A percentile compares a stretch with the other conserved stretches of the same genome.
Conservation (phyloP, 2,113 vertebrate genomes). For the Catharus fuscescens region DNA sequence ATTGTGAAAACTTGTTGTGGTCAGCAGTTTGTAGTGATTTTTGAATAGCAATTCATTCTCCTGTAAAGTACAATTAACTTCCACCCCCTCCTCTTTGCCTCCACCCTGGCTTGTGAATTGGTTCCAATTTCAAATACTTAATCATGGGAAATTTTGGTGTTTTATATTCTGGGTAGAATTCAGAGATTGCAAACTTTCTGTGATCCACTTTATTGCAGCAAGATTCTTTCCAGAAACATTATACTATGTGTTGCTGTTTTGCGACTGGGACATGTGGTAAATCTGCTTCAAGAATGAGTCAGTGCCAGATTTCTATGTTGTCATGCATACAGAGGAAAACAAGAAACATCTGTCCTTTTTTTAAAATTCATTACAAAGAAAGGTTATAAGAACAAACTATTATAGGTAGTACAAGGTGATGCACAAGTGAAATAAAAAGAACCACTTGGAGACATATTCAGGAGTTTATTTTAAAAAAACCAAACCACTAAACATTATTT, state of each 20-base stretch:
- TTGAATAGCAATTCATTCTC: neutral
- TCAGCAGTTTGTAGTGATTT: neutral
- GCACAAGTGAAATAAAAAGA: neutral
- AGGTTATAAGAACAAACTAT: constrained; percentile 18
- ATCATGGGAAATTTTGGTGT: neutral
- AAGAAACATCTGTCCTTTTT: constrained; percentile 61
- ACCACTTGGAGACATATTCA: neutral
- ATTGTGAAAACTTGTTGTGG: neutral
- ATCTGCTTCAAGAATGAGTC: constrained; percentile 12
- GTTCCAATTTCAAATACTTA: constrained; percentile 16
- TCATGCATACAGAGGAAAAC: constrained; percentile 48
- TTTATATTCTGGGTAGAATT: constrained; percentile 19
- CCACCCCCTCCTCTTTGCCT: neutral
- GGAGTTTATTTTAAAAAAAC: constrained; percentile 7
- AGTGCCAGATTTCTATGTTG: constrained; percentile 44
- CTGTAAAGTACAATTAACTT: neutral
- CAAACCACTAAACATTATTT: constrained; percentile 28
- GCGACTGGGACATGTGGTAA: constrained; percentile 33
- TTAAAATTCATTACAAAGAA: constrained; percentile 22
- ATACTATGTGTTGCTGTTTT: constrained; percentile 37
- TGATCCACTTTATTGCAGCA: constrained; percentile 37
- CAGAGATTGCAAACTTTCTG: neutral
- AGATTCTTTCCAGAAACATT: constrained; percentile 35
- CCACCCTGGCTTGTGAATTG: neutral
- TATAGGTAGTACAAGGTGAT: neutral